phyloP scores from a whole-genome alignment of 2,797 vertebrate species.

The Eremophila alpestris region DNA sequence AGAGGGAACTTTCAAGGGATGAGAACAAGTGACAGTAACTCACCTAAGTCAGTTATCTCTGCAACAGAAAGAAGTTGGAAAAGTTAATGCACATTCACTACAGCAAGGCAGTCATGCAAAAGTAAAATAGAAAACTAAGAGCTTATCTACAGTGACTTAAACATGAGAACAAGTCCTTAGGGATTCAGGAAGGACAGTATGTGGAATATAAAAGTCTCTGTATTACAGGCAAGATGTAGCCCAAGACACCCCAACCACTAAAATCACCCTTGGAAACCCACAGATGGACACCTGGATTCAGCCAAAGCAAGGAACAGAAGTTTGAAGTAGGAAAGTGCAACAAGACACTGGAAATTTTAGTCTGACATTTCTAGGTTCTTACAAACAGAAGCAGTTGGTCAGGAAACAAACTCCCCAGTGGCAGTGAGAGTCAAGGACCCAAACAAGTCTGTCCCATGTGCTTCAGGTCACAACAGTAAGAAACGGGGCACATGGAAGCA shows the following conservation, averaged over 20 bases:
- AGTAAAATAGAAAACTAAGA: background rate
- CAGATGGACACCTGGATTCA: background rate
- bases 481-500: accelerated
- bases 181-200: background rate
- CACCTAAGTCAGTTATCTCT: conserved; percentile 84
- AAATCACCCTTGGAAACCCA: background rate
- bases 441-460: background rate
- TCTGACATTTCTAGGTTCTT: background rate
- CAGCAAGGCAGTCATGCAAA: conserved; percentile 36
- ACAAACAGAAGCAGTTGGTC: background rate
- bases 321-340: background rate
- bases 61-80: conserved; percentile 77
- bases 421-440: background rate
- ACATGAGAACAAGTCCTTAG: background rate
- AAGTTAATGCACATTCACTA: conserved; percentile 52
- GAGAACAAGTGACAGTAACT: conserved; percentile 61
- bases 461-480: background rate
- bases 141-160: background rate
- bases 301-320: background rate
- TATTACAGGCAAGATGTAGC: background rate
- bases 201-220: background rate
- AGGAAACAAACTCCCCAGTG: background rate
- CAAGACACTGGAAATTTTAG: background rate
- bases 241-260: background rate
- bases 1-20: background rate